Conservation (phyloP, 2,888 invertebrate genomes). For the Vanessa cardui region DNA sequence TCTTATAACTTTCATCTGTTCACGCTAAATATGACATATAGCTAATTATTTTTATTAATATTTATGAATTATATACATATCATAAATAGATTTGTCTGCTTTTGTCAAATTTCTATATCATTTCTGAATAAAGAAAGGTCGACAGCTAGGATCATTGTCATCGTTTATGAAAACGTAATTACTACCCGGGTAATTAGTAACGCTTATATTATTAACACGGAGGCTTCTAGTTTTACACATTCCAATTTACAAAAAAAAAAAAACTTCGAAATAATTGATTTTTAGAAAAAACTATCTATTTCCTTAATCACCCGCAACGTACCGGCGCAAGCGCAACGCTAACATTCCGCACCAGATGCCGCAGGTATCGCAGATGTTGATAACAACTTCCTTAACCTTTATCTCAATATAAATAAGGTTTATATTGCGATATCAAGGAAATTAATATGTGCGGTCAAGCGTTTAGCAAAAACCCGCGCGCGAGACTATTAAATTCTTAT, state of each 20-base stretch:
- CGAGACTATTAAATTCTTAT: neutral
- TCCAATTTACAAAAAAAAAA: neutral
- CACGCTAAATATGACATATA: no score
- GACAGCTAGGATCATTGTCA: no score
- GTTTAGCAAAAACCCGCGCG: conserved; percentile 7
- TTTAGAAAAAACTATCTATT: conserved; percentile 7
- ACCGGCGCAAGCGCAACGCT: conserved; percentile 38
- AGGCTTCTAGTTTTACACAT: no score
- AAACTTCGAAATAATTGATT: neutral
- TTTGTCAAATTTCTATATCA: no score
- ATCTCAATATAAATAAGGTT: neutral
- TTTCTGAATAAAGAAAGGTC: no score
- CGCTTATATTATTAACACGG: no score
- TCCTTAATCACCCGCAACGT: conserved; percentile 7
- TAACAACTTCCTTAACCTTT: neutral
- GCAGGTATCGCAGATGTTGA: conserved; percentile 49
- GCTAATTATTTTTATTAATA: no score
- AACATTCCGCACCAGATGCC: conserved; percentile 51
- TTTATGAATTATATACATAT: no score
- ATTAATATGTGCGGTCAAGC: conserved; percentile 4
- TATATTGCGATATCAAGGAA: neutral
- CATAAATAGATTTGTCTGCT: no score
- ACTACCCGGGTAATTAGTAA: no score
- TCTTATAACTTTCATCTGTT: no score
- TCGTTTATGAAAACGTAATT: no score